These are phyloP conservation scores for Anoplius nigerrimus DNA, from an alignment of 2,888 invertebrate species.

Conservation along the genomic window DNA sequence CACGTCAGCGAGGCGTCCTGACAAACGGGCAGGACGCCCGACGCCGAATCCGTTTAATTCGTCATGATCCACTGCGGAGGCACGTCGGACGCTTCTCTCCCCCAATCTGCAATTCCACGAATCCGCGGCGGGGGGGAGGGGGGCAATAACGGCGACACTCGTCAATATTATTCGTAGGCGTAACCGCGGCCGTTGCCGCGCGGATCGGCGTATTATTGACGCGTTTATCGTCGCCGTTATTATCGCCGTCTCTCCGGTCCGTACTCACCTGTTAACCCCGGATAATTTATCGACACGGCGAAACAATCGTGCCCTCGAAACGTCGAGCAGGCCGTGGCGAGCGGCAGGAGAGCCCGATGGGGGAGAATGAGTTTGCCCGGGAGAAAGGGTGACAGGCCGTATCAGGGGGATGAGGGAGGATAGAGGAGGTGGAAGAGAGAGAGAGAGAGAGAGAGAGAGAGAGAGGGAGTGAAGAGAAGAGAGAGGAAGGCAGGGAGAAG, in stretches of 20 bases:
- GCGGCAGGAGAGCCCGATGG: neutral
- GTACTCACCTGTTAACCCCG: slow-evolving; percentile 57
- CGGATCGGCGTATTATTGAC: slow-evolving; percentile 43
- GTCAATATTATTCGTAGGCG: slow-evolving; percentile 30
- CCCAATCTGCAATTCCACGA: slow-evolving; percentile 16
- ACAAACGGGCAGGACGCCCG: too few relatives aligned
- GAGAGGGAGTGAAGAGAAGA: neutral
- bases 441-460: neutral
- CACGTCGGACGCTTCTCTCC: slow-evolving; percentile 20
- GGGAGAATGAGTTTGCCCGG: slow-evolving; percentile 1
- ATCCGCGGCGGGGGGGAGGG: too few relatives aligned
- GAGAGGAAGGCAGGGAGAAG: slow-evolving; percentile 1
- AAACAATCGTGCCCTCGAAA: slow-evolving; percentile 43
- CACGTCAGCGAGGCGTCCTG: too few relatives aligned
- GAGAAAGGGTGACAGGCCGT: slow-evolving; percentile 23
- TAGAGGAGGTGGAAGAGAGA: neutral
- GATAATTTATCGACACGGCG: slow-evolving; percentile 52
- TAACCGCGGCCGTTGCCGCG: slow-evolving; percentile 21
- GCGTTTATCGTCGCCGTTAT: slow-evolving; percentile 53
- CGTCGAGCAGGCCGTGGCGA: slow-evolving; percentile 24
- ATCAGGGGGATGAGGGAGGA: neutral
- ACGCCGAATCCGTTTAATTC: too few relatives aligned
- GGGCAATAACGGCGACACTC: slow-evolving; percentile 33
- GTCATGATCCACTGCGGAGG: too few relatives aligned
- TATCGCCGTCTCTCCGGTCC: slow-evolving; percentile 47